These are phyloP conservation scores for Phortica okadai DNA, from an alignment of 2,888 invertebrate genomes.

Conservation along the genomic window DNA sequence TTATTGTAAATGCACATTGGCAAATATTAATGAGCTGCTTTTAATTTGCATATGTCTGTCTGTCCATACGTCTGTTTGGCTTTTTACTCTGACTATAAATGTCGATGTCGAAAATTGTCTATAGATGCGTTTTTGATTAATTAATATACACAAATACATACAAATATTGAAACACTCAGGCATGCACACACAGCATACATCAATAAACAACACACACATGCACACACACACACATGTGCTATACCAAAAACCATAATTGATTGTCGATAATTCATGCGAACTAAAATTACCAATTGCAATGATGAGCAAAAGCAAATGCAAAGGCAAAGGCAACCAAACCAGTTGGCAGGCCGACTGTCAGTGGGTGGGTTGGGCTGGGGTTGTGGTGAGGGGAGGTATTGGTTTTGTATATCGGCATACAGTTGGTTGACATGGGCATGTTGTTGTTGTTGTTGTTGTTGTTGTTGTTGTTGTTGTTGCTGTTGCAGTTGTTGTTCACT, in stretches of 20 bases:
- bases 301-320: slow-evolving; percentile 24
- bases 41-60: slow-evolving; percentile 43
- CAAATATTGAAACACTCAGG: slow-evolving; percentile 28
- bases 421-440: too few relatives aligned
- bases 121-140: slow-evolving; percentile 64
- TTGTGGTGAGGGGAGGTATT: neutral
- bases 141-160: slow-evolving; percentile 53
- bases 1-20: neutral
- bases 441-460: too few relatives aligned
- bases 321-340: neutral
- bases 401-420: too few relatives aligned
- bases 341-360: too few relatives aligned
- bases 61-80: neutral
- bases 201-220: neutral
- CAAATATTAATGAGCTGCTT: slow-evolving; percentile 28
- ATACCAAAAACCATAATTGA: slow-evolving; percentile 68
- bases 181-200: slow-evolving; percentile 25
- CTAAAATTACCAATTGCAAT: slow-evolving; percentile 73
- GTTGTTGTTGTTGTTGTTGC: too few relatives aligned
- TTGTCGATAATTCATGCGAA: slow-evolving; percentile 73
- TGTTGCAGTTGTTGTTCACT: too few relatives aligned
- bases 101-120: slow-evolving; percentile 56
- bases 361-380: neutral
- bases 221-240: slow-evolving; percentile 34
- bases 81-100: slow-evolving; percentile 53